Evolutionary conservation across 1,140 invertebrate species (phyloP), one percentile per base, ranked within the genome.

Genomic region (Nasonia longicornis): DNA sequence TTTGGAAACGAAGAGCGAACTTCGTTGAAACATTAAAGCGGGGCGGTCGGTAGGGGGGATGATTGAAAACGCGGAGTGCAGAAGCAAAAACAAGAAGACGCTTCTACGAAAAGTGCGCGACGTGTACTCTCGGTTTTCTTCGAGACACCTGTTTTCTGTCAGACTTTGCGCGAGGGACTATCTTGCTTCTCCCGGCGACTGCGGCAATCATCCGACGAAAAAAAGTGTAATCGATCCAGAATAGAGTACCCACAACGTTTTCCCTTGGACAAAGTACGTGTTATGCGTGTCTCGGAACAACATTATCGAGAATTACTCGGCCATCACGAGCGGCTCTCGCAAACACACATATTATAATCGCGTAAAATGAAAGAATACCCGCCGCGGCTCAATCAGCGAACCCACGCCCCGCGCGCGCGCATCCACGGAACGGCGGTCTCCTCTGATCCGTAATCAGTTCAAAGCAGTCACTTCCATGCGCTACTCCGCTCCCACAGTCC

Each of bases 81-180:
- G 10, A 42, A 42, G 48, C 11, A 52, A 52, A 52, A 52, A 48
- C 45, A 0, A 48, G 8, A 8, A 48, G 8, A 52, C 12, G 48
- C 52, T 58, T 58, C 52, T 7, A 20, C 52, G 52, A 58, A 58
- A 58, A n/a, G 52, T 52, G 2, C 38, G 7, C 10, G 8, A 8
- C 1, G 8, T 42, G 11, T 26, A 26, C 22, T 26, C 22, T 26
- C 64, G 38, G 38, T 67, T 67, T 67, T 67, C 20, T 67, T 69
- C 8, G 31, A 14, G 67, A 71, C 29, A 58, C 31, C 29, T 71
- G 64, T 78, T 71, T 78, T 38, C 52, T 38, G 77, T 78, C 42
- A 71, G n/a, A 22, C 58, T 42, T 52, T n/a, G 31, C 11, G 22
- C 48, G 29, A 52, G 3, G 48, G 10, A 2, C 4, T 48, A 2